phyloP scores from a whole-genome alignment of 2,113 vertebrate genomes.

The Gavia stellata region DNA sequence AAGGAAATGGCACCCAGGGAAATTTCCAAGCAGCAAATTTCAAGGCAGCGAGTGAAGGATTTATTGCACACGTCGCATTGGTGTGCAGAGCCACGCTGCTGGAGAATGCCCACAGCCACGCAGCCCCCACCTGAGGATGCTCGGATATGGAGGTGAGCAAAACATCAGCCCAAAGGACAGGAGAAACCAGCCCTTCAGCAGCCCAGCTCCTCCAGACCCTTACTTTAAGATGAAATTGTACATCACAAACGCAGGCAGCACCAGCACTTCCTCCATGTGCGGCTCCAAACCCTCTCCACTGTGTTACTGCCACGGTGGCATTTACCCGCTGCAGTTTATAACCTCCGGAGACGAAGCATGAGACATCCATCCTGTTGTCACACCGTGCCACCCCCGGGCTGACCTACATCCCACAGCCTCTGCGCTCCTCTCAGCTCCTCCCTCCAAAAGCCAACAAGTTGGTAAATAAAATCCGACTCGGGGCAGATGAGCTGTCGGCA shows the following conservation, averaged over 20 bases:
- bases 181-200: neutral
- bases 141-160: neutral
- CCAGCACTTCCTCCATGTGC: fast-evolving
- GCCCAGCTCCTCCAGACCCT: neutral
- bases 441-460: neutral
- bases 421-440: neutral
- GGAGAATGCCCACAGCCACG: neutral
- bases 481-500: neutral
- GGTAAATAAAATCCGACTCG: fast-evolving
- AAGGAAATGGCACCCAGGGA: neutral
- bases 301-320: fast-evolving
- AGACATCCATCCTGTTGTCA: neutral
- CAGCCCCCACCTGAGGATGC: neutral
- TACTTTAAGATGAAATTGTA: neutral
- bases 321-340: fast-evolving
- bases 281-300: neutral
- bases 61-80: fast-evolving
- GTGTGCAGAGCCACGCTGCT: neutral
- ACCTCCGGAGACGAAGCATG: neutral
- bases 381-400: neutral
- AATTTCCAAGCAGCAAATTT: neutral
- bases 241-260: neutral
- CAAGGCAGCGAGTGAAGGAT: neutral
- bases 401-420: neutral
- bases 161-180: neutral